Conservation (phyloP, 2,113 vertebrate genomes). For the Emydura subglobosa region DNA sequence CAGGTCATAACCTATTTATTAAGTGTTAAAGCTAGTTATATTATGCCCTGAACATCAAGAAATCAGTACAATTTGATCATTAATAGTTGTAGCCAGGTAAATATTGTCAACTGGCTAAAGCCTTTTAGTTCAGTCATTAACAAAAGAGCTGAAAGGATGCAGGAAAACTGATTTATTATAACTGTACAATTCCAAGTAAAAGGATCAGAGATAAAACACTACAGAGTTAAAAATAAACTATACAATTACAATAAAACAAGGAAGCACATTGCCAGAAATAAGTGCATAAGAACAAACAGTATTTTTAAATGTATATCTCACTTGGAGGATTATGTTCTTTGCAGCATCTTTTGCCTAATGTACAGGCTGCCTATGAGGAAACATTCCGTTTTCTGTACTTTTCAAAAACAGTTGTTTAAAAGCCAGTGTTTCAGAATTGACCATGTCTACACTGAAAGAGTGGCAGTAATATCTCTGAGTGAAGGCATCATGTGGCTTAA, state of each 20-base stretch:
- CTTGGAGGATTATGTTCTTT: background rate
- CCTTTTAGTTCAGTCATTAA: rapidly evolving
- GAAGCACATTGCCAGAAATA: background rate
- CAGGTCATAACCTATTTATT: background rate
- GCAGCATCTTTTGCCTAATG: background rate
- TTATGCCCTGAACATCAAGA: background rate
- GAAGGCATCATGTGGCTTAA: background rate
- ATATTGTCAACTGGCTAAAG: background rate
- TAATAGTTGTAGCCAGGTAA: rapidly evolving
- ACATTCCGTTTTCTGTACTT: background rate
- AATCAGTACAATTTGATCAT: background rate
- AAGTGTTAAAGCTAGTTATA: rapidly evolving
- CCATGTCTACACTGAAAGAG: background rate
- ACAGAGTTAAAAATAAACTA: background rate
- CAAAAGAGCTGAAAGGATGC: background rate
- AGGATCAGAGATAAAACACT: background rate
- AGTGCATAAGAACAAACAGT: background rate
- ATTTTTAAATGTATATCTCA: background rate
- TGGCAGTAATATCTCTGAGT: background rate
- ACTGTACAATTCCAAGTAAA: background rate
- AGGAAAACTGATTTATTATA: background rate
- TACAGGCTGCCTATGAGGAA: background rate
- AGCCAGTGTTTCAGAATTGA: background rate
- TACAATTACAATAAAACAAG: background rate
- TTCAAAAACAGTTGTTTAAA: background rate